phyloP scores from a whole-genome alignment of 2,888 invertebrate genomes.

The Andricus curvator region DNA sequence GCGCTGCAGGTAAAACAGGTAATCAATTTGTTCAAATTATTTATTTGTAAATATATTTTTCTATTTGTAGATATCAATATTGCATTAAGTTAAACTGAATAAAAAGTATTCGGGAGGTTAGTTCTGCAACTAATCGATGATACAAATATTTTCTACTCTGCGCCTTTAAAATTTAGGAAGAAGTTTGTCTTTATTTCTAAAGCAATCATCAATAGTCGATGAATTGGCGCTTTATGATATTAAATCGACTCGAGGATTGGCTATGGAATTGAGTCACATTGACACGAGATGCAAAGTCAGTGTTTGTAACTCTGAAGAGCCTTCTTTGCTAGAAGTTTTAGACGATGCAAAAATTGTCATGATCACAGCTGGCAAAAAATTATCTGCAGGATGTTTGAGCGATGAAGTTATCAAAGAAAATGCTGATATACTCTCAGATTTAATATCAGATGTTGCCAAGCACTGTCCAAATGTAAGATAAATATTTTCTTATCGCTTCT shows the following conservation, averaged over 20 bases:
- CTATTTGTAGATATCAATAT: too few relatives aligned
- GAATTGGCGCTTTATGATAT: slow-evolving; percentile 82
- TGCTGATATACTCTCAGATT: slow-evolving; percentile 70
- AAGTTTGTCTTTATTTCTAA: slow-evolving; percentile 80
- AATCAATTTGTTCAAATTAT: slow-evolving; percentile 35
- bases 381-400: slow-evolving; percentile 75
- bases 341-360: slow-evolving; percentile 83
- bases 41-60: too few relatives aligned
- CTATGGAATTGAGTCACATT: slow-evolving; percentile 77
- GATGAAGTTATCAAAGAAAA: slow-evolving; percentile 82
- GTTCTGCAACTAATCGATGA: too few relatives aligned
- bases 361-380: slow-evolving; percentile 83
- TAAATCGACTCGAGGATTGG: slow-evolving; percentile 71
- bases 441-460: slow-evolving; percentile 60
- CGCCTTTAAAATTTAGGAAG: slow-evolving; percentile 57
- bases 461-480: slow-evolving; percentile 66
- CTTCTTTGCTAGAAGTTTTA: slow-evolving; percentile 71
- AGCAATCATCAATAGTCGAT: slow-evolving; percentile 81
- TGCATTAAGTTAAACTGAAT: too few relatives aligned
- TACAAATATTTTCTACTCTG: slow-evolving; percentile 15
- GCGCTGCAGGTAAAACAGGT: slow-evolving; percentile 81
- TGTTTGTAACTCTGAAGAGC: slow-evolving; percentile 58
- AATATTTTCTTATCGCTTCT: background rate
- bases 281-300: slow-evolving; percentile 78
- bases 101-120: background rate